A percentile compares a stretch with the other conserved stretches of the same genome.
phyloP scores from a whole-genome alignment of 1,140 invertebrate genomes.

The Trichogramma pretiosum region DNA sequence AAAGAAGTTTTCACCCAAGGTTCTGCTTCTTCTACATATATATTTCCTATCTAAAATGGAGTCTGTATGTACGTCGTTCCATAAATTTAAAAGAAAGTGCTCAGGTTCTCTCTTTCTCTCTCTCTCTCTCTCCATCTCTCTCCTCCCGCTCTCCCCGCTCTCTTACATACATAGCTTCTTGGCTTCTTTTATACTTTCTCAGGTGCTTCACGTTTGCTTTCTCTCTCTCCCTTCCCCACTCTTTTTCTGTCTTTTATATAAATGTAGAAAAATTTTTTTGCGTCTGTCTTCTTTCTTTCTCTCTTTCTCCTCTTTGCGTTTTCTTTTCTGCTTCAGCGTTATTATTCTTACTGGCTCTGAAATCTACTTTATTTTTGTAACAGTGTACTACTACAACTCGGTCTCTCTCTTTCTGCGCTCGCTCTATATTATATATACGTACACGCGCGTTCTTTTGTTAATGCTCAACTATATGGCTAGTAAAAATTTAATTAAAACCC shows the following conservation, averaged over 20 bases:
- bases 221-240: too few relatives aligned
- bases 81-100: slow-evolving; percentile 19
- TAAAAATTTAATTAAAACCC: too few relatives aligned
- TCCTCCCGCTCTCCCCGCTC: slow-evolving; percentile 11
- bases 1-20: slow-evolving; percentile 6
- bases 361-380: slow-evolving; percentile 8
- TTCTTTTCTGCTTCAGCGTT: background rate
- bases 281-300: background rate
- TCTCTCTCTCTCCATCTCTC: background rate
- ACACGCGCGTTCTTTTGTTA: background rate
- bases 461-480: too few relatives aligned
- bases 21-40: slow-evolving; percentile 9
- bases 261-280: background rate
- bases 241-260: background rate
- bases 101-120: slow-evolving; percentile 7
- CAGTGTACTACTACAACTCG: too few relatives aligned
- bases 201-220: too few relatives aligned
- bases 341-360: too few relatives aligned
- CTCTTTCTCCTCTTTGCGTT: background rate
- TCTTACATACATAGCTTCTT: slow-evolving; percentile 8
- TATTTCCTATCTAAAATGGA: slow-evolving; percentile 15
- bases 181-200: background rate
- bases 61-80: slow-evolving; percentile 17
- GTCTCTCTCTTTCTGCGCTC: too few relatives aligned
- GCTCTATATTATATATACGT: slow-evolving; percentile 2